Evolutionary conservation across 2,888 invertebrate species (phyloP), one percentile per base, ranked within the genome.

Genomic region (Vesta saturnalis): DNA sequence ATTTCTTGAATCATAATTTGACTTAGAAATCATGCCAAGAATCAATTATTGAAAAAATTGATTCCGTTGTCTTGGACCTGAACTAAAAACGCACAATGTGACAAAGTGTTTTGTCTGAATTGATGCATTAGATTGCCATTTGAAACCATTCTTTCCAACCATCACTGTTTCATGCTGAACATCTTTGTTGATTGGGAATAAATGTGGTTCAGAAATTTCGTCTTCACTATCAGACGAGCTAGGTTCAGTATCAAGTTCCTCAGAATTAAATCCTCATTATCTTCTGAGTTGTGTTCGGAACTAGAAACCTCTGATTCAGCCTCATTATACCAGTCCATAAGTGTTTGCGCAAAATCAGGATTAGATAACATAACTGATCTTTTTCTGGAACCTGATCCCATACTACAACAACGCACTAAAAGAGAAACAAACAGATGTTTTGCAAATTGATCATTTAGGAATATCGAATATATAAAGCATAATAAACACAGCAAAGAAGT

Each of bases 231-330:
- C 52, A 52, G 19, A 43, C 43, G 43, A n/a, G 43, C 14, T 43
- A 43, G 43, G 12, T 43, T 43, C 14, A 43, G 12, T 43, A 43
- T 43, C 43, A 43, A 43, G 16, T 52, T 52, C 52, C 16, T 54
- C 21, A 21, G 54, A 54, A 54, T 22, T 10, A 54, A 54, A 54
- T 54, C 54, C 21, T 21, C 54, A 54, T 54, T 21, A 54, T 54
- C 54, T 54, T 54, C 54, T 54, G 54, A 54, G 21, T 54, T 21
- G 19, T 54, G 54, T 54, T 54, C 21, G 21, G 23, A 54, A 54
- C 54, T 54, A 54, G 23, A 54, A 54, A 54, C 21, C 19, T 54
- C 54, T 54, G 54, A 54, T 54, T 54, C 54, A 21, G 1, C 19
- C 21, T 54, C 21, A 54, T 54, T 54, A 54, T 54, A 54, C 54